Percentiles rank a stretch among this genome's conserved stretches.
Evolutionary conservation across 2,888 invertebrate genomes (phyloP).

Genomic region (Stenurella melanura): DNA sequence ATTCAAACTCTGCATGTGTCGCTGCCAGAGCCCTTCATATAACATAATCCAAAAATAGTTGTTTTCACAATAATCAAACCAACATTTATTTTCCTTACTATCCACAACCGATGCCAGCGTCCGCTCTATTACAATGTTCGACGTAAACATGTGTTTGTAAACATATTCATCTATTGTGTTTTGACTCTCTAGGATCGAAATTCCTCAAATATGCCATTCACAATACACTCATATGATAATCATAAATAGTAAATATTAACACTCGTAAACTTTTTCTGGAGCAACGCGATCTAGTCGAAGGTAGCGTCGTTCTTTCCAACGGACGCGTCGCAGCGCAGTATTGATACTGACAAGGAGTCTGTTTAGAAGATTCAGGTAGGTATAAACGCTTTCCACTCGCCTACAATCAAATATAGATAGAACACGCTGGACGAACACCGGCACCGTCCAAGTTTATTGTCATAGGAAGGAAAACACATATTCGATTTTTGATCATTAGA

Average conservation of each 20-base stretch:
- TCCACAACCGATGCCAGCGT: not conserved
- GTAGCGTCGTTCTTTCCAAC: constrained; percentile 43
- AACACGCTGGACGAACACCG: constrained; percentile 39
- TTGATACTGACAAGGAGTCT: constrained; percentile 52
- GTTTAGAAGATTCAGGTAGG: constrained; percentile 54
- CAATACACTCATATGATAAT: not conserved
- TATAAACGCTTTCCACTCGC: constrained; percentile 32
- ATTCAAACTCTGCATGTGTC: too few relatives aligned
- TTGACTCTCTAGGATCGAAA: not conserved
- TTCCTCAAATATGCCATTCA: not conserved
- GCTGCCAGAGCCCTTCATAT: not conserved
- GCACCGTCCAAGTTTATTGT: not conserved
- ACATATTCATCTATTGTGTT: not conserved
- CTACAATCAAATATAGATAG: constrained; percentile 59
- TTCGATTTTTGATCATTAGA: too few relatives aligned
- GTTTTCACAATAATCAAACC: not conserved
- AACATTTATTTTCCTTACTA: not conserved
- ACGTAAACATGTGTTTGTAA: constrained; percentile 15
- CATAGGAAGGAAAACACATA: not conserved
- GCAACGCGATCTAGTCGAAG: not conserved
- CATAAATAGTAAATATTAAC: not conserved
- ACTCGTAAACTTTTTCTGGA: not conserved
- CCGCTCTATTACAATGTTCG: not conserved
- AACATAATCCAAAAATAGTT: not conserved
- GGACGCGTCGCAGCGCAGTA: constrained; percentile 55